Evolutionary conservation across 2,888 invertebrate species (phyloP).

Genomic region (Temnothorax unifasciatus): DNA sequence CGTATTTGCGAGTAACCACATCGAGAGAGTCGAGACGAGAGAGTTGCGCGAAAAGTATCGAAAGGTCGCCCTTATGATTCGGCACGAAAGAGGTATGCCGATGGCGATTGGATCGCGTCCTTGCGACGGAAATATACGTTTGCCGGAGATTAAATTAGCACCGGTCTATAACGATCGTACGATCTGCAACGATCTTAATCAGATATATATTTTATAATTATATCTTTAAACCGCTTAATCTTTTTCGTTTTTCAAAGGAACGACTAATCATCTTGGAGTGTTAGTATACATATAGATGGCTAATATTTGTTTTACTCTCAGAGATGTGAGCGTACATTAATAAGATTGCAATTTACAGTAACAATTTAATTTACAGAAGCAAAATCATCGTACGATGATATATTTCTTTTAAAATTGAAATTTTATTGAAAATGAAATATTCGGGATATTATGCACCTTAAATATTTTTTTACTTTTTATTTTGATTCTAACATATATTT

Average conservation of each 20-base stretch:
- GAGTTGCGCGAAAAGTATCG: constrained; percentile 19
- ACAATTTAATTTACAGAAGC: constrained; percentile 3
- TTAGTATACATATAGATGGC: not conserved
- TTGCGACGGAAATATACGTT: constrained; percentile 25
- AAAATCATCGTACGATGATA: too few species aligned
- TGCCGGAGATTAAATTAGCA: constrained; percentile 1
- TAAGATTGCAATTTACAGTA: not conserved
- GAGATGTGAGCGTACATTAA: not conserved
- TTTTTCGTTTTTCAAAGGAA: not conserved
- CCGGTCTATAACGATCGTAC: not conserved
- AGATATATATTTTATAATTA: not conserved
- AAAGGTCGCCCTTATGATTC: constrained; percentile 20
- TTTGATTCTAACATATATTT: not conserved
- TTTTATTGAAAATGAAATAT: not conserved
- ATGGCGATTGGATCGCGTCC: constrained; percentile 43
- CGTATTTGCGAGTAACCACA: constrained; percentile 7
- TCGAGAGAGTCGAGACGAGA: not conserved
- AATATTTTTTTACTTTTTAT: not conserved
- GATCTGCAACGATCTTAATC: not conserved
- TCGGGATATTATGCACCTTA: not conserved
- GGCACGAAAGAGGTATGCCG: not conserved
- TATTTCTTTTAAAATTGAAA: not conserved
- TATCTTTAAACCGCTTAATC: not conserved
- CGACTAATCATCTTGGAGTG: not conserved
- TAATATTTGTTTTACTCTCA: not conserved